A percentile compares a stretch with the other conserved stretches of the same genome.
phyloP scores from a whole-genome alignment of 2,797 vertebrate genomes.

The Chloroceryle amazona region DNA sequence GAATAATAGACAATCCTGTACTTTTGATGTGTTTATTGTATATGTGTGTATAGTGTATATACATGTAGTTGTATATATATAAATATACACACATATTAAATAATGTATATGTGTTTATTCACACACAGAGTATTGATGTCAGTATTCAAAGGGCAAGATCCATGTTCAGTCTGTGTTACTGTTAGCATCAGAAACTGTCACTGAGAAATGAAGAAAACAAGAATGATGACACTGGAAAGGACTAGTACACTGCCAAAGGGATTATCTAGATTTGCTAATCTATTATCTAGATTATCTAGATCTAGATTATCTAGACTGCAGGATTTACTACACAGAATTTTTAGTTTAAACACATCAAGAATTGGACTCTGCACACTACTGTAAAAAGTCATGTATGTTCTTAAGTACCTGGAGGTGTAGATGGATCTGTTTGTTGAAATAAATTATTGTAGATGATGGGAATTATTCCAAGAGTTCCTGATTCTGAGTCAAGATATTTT shows the following conservation, averaged over 20 bases:
- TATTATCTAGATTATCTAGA: too few relatives aligned
- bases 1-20: background rate
- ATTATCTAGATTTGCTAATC: background rate
- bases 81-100: background rate
- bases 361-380: background rate
- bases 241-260: background rate
- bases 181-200: background rate
- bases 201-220: background rate
- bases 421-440: background rate
- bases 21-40: background rate
- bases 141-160: background rate
- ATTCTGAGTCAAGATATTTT: too few relatives aligned
- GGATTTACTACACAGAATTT: background rate
- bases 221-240: background rate
- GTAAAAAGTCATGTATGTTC: background rate
- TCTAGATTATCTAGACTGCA: background rate
- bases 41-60: too few relatives aligned
- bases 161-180: background rate
- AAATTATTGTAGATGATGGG: background rate
- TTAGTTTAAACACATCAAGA: background rate
- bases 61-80: background rate
- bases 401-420: background rate
- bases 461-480: too few relatives aligned
- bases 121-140: background rate
- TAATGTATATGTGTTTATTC: background rate